Evolutionary conservation across 2,797 vertebrate species (phyloP), one percentile per base, ranked within the genome.

Genomic region (Nyctalus aviator): DNA sequence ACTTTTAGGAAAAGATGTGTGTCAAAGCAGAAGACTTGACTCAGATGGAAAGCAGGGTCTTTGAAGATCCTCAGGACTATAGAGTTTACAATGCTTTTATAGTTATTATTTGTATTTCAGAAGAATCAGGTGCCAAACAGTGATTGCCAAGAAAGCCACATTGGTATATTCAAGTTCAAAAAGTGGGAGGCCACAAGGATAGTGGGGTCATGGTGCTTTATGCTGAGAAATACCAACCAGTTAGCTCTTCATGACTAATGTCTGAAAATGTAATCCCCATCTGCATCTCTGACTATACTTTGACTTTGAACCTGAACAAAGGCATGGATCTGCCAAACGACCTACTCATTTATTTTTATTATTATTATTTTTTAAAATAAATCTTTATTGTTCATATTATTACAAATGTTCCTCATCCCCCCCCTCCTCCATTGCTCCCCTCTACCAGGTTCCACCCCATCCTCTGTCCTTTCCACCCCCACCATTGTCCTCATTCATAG

Each of bases 31-130:
- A 93, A 84, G 73, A 53, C 77, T 75, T 66, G 66, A 76, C 41
- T 92, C 59, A 81, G 53, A 72, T 69, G 81, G 23, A 72, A 96
- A 85, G 44, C 17, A n/a, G 46, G 11, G 18, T 85, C 77, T 94
- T 94, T 93, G 87, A 79, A 94, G 55, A 91, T 85, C 55, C 88
- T 46, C 48, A 62, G 32, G 81, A 88, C 18, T 37, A 76, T 12
- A 93, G 79, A 86, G 13, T 83, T 95, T 89, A 66, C 79, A 84
- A 90, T 44, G 50, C 10, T 78, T 89, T 64, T 81, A 86, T 90
- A 85, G 73, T 94, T 92, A 66, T 57, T 87, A 83, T 79, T 90
- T 92, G 37, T 75, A 79, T 96, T 90, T 96, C 32, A 79, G 73
- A 48, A 84, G 62, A 91, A 53, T 86, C 57, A 90, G 87, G 91